A percentile compares a stretch with the other conserved stretches of the same genome.
These are phyloP conservation scores for Zaprionus camerounensis DNA, from an alignment of 1,140 invertebrate species.

Conservation along the genomic window DNA sequence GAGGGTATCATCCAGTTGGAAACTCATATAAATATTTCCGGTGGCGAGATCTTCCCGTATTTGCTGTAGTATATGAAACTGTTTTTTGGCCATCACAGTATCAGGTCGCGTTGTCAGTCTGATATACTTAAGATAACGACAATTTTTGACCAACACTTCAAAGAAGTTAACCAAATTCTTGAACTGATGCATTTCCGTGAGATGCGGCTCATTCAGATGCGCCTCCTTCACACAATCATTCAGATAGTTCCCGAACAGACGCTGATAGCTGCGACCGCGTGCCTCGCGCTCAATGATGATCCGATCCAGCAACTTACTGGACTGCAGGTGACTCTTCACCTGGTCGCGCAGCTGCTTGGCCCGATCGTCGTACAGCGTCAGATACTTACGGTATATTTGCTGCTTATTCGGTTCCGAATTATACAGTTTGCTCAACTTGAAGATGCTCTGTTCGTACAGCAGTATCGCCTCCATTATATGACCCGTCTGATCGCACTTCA, in stretches of 20 bases:
- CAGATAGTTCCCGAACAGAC: conserved; percentile 67
- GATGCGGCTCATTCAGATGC: conserved; percentile 70
- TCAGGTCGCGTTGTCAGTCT: conserved; percentile 67
- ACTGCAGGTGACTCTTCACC: conserved; percentile 63
- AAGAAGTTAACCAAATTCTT: conserved; percentile 66
- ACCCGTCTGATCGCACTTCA: conserved; percentile 68
- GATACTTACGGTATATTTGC: conserved; percentile 54
- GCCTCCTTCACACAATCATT: conserved; percentile 66
- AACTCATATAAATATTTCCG: conserved; percentile 72
- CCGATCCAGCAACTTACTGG: conserved; percentile 63
- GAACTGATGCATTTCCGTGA: conserved; percentile 61
- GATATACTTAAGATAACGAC: conserved; percentile 71
- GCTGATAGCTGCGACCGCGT: conserved; percentile 68
- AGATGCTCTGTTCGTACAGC: conserved; percentile 71
- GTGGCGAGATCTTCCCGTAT: conserved; percentile 60
- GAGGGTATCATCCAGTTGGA: conserved; percentile 63
- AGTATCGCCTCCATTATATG: conserved; percentile 75
- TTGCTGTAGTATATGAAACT: conserved; percentile 55
- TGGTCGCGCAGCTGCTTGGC: conserved; percentile 66
- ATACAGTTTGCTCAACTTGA: conserved; percentile 55
- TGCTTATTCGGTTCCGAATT: conserved; percentile 51
- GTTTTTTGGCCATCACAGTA: conserved; percentile 41
- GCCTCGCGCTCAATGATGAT: conserved; percentile 60
- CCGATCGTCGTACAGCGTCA: conserved; percentile 59
- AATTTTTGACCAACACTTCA: conserved; percentile 72